Evolutionary conservation across 2,888 invertebrate genomes (phyloP).

Genomic region (Amphimallon solstitiale): DNA sequence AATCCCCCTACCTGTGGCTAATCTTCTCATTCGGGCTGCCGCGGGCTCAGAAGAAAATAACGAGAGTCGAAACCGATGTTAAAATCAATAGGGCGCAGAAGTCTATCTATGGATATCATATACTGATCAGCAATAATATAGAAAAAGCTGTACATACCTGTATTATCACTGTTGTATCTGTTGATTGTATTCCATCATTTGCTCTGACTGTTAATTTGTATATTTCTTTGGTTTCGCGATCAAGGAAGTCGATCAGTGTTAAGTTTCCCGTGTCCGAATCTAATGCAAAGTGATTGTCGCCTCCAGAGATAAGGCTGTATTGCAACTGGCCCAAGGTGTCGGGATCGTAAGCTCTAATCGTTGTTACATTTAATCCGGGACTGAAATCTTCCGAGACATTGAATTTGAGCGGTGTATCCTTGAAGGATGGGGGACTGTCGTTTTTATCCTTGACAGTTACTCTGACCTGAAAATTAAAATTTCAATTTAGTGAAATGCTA

Average conservation of each 20-base stretch:
- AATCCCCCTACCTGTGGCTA: no score
- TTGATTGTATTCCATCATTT: conserved; percentile 88
- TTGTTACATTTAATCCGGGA: conserved; percentile 81
- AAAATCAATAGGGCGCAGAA: no score
- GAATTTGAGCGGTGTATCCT: conserved; percentile 76
- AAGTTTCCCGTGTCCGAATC: conserved; percentile 78
- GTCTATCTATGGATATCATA: no score
- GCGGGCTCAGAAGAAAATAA: no score
- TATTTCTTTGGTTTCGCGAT: conserved; percentile 82
- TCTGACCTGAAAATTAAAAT: conserved; percentile 76
- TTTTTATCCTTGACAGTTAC: conserved; percentile 90
- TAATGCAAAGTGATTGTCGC: conserved; percentile 75
- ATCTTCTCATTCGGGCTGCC: no score
- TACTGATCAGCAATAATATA: neutral
- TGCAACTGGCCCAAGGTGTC: conserved; percentile 83
- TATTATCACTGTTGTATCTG: conserved; percentile 80
- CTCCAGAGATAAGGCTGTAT: conserved; percentile 77
- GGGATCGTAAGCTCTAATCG: conserved; percentile 83
- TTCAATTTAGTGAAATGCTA: conserved; percentile 10
- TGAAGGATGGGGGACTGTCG: conserved; percentile 93
- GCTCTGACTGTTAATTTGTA: conserved; percentile 86
- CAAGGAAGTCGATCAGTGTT: conserved; percentile 80
- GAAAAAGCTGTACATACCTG: conserved; percentile 70
- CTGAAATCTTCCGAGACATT: conserved; percentile 87
- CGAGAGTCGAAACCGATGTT: no score